Base-by-base conservation (phyloP, 2,797 vertebrate species). In the Macropus fuliginosus region DNA sequence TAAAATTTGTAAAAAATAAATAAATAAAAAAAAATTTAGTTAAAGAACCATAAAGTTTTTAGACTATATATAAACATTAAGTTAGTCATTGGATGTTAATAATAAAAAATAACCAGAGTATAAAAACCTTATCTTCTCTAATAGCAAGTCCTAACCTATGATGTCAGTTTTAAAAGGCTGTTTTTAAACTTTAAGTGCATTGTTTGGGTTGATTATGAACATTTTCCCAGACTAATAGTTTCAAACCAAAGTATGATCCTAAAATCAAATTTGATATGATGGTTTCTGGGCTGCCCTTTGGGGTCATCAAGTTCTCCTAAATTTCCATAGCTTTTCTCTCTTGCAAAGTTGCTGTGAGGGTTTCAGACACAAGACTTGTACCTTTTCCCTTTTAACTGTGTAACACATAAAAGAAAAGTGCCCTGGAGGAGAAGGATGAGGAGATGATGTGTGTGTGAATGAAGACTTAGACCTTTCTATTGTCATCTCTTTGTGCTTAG, bases 401-500 rank as follows among this genome's bases (percentile, higher is more conserved):
- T 93, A 16, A 57, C 91, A 50, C 31, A 92, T 62, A 57, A 91
- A 2, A 6, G 14, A 56, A 55, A 96, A 95, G 29, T 46, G 4
- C 34, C 12, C 12, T 10, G 11, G 56, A 5, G 56, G 56, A 56
- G 56, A 6, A 16, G 55, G 55, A 24, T 5, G 52, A 81, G 89
- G 55, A 62, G 31, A 28, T 40, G n/a, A 52, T 8, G 6, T 6
- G 0, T 55, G 57, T n/a, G 46, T 29, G 54, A 92, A 94, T 0
- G 18, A 93, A 40, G 56, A 94, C 28, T 54, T 56, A 92, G 95
- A 52, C 81, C 13, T 40, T 96, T 90, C 21, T 62, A 8, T 54
- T 92, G 46, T 95, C 95, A 93, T 97, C 91, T 93, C 92, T 55
- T 92, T 28, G 52, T 92, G 89, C 92, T 93, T 40, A 59, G 54